Base-by-base conservation (phyloP, 2,888 invertebrate genomes). In the Xestia sexstrigata region DNA sequence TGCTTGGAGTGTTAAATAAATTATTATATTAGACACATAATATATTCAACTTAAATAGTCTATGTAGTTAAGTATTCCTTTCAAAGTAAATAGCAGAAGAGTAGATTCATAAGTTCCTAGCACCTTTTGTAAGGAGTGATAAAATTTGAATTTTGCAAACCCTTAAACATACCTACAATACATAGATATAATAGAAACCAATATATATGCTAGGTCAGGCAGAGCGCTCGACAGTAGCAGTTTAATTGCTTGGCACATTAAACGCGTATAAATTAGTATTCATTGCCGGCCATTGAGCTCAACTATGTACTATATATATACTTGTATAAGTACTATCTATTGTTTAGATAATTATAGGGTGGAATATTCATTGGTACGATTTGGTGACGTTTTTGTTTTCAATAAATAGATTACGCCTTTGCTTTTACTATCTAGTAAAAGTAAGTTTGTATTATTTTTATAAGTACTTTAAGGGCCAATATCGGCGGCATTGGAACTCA, bases 241-340 rank as follows among this genome's bases (percentile, higher is more conserved):
- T 82, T 86, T 97, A 97, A 97, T 97, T 96, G 95, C 94, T 94
- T 93, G 95, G 95, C 93, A 95, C 95, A 95, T 95, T 95, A 95
- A 94, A 92, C 92, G 93, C 92, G 91, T 93, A 95, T 95, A 94
- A 96, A 97, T 94, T 94, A 93, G 90, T 97, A 95, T 96, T 95
- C 95, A 96, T 95, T 94, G 95, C 92, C 93, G 93, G 93, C 91
- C 91, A 93, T 94, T 93, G 90, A 90, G 91, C 86, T 72, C 67
- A n/a, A 70, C 82, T 70, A 73, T 78, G 72, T 68, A 62, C 7
- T 82, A 82, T 74, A n/a, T 65, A 82, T 71, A 23, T 23, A 69
- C 45, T 70, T 49, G 63, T 63, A 39, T 62, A 75, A 49, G 35
- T 47, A 62, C n/a, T 74, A 71, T 75, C 35, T 70, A 82, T 75